Base-by-base conservation (phyloP, 2,888 invertebrate species). In the Idaea straminata region DNA sequence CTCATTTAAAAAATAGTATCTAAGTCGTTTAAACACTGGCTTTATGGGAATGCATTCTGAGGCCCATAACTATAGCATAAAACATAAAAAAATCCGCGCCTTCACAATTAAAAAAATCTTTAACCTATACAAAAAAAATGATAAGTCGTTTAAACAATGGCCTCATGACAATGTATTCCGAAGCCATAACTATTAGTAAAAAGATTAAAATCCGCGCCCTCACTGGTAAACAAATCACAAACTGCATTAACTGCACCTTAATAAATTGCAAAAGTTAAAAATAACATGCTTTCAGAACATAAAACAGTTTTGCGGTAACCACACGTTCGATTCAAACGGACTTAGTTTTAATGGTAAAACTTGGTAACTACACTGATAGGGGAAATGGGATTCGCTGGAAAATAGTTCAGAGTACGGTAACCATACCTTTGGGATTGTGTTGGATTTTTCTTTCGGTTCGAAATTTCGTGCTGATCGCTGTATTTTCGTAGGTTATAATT, bases 291-390 rank as follows among this genome's bases (percentile, higher is more conserved):
- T 47, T 47, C 47, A 7, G 47, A 47, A 7, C 13, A 47, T 47
- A 47, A 47, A 62, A 62, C 59, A 62, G 62, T 36, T 35, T 6
- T 59, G 35, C 13, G 38, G 59, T 57, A 47, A 63, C 61, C 61
- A 47, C 59, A 61, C 62, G 35, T 57, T 38, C 57, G 59, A 61
- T 63, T 66, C 61, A 35, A 63, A 66, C 60, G 61, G 5, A 57
- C 66, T 16, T 16, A 63, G 57, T 66, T 64, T 66, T 66, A 66
- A 63, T 63, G 59, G 62, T 59, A 59, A 62, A 66, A 64, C 61
- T 66, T 64, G 25, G 16, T 59, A 61, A 62, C 38, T 58, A 13
- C 59, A 36, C 57, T 59, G 15, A 58, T 35, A 57, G 13, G 57
- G 13, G 63, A 63, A 59, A 59, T 34, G 16, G 59, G 59, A 47